Percentiles rank a stretch among this genome's conserved stretches.
Conservation (phyloP, 2,888 invertebrate genomes). For the Gortyna flavago region DNA sequence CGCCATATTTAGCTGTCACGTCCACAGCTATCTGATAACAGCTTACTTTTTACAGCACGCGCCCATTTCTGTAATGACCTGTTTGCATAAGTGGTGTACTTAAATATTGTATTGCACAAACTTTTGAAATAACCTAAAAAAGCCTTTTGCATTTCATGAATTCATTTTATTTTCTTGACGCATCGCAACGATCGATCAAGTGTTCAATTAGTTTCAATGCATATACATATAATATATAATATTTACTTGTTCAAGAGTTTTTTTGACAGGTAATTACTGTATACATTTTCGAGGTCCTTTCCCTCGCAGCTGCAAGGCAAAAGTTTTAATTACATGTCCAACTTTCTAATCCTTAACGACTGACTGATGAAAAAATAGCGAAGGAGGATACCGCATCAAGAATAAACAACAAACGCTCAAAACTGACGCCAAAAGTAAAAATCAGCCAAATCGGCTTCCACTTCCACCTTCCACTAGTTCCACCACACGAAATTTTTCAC, state of each 20-base stretch:
- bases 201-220: constrained; percentile 18
- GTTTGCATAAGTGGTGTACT: constrained; percentile 31
- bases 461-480: too few relatives aligned
- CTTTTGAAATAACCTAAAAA: constrained; percentile 18
- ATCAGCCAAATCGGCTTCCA: too few relatives aligned
- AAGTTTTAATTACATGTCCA: not conserved
- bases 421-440: not conserved
- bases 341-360: not conserved
- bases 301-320: not conserved
- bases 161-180: constrained; percentile 2
- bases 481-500: constrained; percentile 2
- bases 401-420: not conserved
- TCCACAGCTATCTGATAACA: constrained; percentile 56
- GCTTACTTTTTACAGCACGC: constrained; percentile 41
- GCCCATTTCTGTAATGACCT: constrained; percentile 30
- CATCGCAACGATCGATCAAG: constrained; percentile 8
- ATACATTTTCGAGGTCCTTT: not conserved
- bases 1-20: constrained; percentile 42
- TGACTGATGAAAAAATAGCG: not conserved
- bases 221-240: not conserved
- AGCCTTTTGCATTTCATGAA: not conserved
- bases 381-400: not conserved
- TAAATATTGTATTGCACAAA: constrained; percentile 44
- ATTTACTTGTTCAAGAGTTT: not conserved
- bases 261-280: not conserved